A percentile compares a stretch with the other conserved stretches of the same genome.
Conservation (phyloP, 2,888 invertebrate genomes). For the Caradrina clavipalpis region DNA sequence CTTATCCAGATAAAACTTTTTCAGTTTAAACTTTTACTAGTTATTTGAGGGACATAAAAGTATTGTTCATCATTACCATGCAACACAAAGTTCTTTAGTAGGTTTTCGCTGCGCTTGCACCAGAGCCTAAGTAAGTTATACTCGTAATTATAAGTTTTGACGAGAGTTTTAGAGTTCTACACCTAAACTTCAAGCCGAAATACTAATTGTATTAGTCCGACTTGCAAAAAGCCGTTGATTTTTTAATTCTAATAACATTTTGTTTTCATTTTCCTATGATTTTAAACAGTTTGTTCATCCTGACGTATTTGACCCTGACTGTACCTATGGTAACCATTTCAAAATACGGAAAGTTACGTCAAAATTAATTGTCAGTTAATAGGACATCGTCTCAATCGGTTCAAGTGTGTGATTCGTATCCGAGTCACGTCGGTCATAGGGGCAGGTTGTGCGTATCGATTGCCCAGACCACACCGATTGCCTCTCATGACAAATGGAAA, state of each 20-base stretch:
- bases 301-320: neutral
- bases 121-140: neutral
- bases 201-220: too few species aligned
- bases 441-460: conserved; percentile 71
- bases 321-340: neutral
- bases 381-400: conserved; percentile 42
- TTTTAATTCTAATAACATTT: neutral
- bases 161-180: too few species aligned
- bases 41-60: neutral
- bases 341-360: conserved; percentile 1
- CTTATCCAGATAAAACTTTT: conserved; percentile 3
- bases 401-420: conserved; percentile 60
- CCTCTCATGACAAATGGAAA: conserved; percentile 54
- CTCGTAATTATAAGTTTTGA: too few species aligned
- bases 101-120: neutral
- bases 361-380: conserved; percentile 51
- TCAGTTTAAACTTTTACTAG: too few species aligned
- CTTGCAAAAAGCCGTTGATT: too few species aligned
- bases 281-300: too few species aligned
- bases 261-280: neutral
- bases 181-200: too few species aligned
- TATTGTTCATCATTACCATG: too few species aligned
- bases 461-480: conserved; percentile 47
- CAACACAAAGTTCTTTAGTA: neutral
- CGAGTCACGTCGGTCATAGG: conserved; percentile 71